Evolutionary conservation across 2,797 vertebrate genomes (phyloP), one percentile per base, ranked within the genome.

Genomic region (Chanos chanos): DNA sequence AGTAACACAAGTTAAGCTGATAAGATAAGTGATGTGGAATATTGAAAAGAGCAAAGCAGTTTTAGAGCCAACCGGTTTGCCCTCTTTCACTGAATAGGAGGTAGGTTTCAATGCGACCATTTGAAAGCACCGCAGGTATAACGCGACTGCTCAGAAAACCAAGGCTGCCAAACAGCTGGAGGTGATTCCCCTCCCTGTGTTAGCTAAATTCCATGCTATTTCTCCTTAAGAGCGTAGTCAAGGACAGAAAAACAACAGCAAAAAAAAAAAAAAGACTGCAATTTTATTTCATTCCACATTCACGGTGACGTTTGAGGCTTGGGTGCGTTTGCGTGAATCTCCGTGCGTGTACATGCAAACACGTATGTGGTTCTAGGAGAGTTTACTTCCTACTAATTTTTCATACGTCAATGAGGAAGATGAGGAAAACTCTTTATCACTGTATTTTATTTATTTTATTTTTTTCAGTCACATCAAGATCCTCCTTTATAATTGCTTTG

Each of bases 181-280:
- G 85, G 86, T 81, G 74, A 73, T 84, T 84, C 82, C 75, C 72
- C 81, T n/a, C n/a, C n/a, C n/a, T n/a, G n/a, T n/a, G n/a, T n/a
- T n/a, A n/a, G n/a, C n/a, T n/a, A n/a, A 75, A 76, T 76, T 80
- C 82, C 78, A 78, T 77, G 79, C 76, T 78, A 76, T 72, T 71
- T 80, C 53, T 72, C 68, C 78, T 70, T 79, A 83, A 86, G 84
- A 83, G 76, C 78, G 79, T 50, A 53, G 24, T 7, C 68, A 70
- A 75, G 70, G 71, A 78, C 77, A 78, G 69, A 76, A 76, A 76
- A 71, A 80, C 78, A 81, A 71, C 73, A n/a, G 22, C 10, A 13
- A 4, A 28, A 48, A 27, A 12, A 4, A 19, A 5, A 15, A 36
- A 22, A 15, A 7, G 47, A 8, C 7, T 19, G 7, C 33, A 24